Evolutionary conservation across 2,797 vertebrate genomes (phyloP), one percentile per base, ranked within the genome.

Genomic region (Mormyrus proboscirostris): DNA sequence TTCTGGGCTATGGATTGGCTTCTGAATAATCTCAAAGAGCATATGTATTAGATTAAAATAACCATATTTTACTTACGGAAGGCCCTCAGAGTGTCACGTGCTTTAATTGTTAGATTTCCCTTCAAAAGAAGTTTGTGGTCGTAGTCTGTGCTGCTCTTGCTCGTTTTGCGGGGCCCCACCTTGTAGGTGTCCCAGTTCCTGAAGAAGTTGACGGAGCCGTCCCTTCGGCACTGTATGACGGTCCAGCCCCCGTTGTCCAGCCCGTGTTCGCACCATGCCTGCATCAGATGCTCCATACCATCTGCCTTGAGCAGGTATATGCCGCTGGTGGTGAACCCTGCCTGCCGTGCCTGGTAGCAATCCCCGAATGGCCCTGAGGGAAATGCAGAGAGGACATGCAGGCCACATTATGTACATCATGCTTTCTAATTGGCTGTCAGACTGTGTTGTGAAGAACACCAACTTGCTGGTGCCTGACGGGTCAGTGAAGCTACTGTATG

Each of bases 161-260:
- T 82, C 3, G 44, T 5, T 49, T n/a, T 83, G 79, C 4, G 44
- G 79, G 44, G n/a, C 83, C 91, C 93, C 95, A 97, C 98, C 96
- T 99, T 99, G 91, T 99, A 99, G 91, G 97, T 99, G 88, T 99
- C 99, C 98, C 98, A 99, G 49, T 99, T 99, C 88, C 98, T 97
- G 93, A 99, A 99, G 93, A 99, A 99, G 93, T 99, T 99, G 82
- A 98, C 97, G 0, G 99, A 97, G 90, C 99, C 99, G 2, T 99
- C 99, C 93, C 91, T 97, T 92, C 99, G 97, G 89, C 97, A 97
- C 93, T 99, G 99, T 93, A 99, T 97, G 51, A 99, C 97, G 0
- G 99, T 98, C 99, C 99, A 99, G 44, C 99, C 99, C 87, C 98
- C 99, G 0, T 98, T 98, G 92, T 99, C 98, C 91, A 99, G 92